Base-by-base conservation (phyloP, 2,113 vertebrate species). In the Xiphophorus hellerii region DNA sequence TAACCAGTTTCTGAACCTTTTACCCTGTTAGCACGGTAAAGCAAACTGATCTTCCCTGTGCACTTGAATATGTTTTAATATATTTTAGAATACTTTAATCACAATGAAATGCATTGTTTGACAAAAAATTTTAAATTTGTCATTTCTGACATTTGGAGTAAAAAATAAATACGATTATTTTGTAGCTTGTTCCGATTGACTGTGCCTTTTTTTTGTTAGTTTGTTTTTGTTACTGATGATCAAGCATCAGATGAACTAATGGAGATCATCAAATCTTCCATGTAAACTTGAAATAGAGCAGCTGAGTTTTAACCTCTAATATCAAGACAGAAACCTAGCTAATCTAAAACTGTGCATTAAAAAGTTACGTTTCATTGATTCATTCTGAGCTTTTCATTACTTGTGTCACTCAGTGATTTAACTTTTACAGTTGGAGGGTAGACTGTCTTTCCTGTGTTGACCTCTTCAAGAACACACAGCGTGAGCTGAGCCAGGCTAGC, bases 401-500 rank as follows among this genome's bases (percentile, higher is more conserved):
- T 31, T 44, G 37, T 33, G 4, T 27, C 25, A 39, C 39, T 39
- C 58, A 51, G 17, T 58, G 61, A 33, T 76, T 61, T 4, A 60
- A 74, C 61, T 64, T 27, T 17, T 31, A n/a, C 35, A 74, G 69
- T 31, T 11, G 30, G 68, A 75, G 33, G 35, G 39, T 39, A 69
- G 37, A n/a, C 62, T 35, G 72, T 73, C 76, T 54, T 20, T 62
- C 64, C 15, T 73, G 67, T 66, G 61, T 74, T 73, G 74, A 71
- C 27, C 62, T 73, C 72, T 33, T 68, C 29, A 84, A 72, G 73
- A 14, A 1, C 48, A 58, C 84, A 3, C 87, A 83, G 84, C 64
- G 0, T 54, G 82, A 17, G 20, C 54, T 4, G 17, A 13, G 68
- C 54, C 78, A 62, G 74, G 61, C 73, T 74, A 66, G 63, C 77